These are phyloP conservation scores for Drosophila willistoni DNA, from an alignment of 1,140 invertebrate species.

Conservation along the genomic window DNA sequence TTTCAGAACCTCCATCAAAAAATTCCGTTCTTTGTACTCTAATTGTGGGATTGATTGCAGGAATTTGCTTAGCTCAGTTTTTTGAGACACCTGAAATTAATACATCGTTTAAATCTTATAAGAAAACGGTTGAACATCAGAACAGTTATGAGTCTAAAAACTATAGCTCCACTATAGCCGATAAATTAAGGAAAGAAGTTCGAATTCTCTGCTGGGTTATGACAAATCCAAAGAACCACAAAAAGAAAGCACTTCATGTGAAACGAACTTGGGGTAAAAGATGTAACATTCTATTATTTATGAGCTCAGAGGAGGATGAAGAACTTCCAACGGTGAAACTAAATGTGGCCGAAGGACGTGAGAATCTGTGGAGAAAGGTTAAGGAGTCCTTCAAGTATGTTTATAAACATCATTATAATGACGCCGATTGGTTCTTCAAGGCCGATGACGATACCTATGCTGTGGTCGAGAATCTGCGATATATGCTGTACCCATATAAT, in stretches of 20 bases:
- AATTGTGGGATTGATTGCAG: too few relatives aligned
- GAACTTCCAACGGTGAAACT: slow-evolving; percentile 83
- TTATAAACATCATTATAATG: slow-evolving; percentile 90
- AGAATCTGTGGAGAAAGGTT: slow-evolving; percentile 95
- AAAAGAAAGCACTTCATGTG: slow-evolving; percentile 93
- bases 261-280: slow-evolving; percentile 97
- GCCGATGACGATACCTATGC: slow-evolving; percentile 97
- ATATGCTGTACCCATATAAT: slow-evolving; percentile 90
- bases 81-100: too few relatives aligned
- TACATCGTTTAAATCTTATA: too few relatives aligned
- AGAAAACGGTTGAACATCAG: too few relatives aligned
- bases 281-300: slow-evolving; percentile 94
- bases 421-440: slow-evolving; percentile 96
- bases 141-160: too few relatives aligned
- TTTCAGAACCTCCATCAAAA: not conserved
- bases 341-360: slow-evolving; percentile 88
- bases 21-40: too few relatives aligned
- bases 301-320: slow-evolving; percentile 89
- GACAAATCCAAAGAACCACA: slow-evolving; percentile 87
- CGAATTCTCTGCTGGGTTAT: slow-evolving; percentile 28
- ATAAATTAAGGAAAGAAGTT: slow-evolving; percentile 2
- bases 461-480: slow-evolving; percentile 94
- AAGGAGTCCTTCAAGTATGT: slow-evolving; percentile 95
- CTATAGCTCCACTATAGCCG: not conserved
- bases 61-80: too few relatives aligned